Conservation (phyloP, 1,140 invertebrate species). For the Arion vulgaris region DNA sequence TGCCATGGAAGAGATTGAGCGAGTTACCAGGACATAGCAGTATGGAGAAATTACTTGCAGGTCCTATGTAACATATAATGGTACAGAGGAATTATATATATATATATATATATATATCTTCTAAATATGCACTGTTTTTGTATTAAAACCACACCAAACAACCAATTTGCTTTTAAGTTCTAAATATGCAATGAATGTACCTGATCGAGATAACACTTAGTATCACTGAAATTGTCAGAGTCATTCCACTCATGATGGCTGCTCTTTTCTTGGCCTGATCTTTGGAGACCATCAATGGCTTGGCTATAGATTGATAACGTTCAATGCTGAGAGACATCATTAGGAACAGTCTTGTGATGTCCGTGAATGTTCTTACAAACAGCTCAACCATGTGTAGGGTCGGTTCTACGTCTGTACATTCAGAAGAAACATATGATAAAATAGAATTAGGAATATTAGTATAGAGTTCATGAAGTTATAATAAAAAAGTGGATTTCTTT, state of each 20-base stretch:
- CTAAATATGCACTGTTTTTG: too few relatives aligned
- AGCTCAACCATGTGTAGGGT: neutral
- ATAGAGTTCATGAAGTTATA: too few relatives aligned
- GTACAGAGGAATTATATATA: too few relatives aligned
- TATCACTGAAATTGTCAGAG: neutral
- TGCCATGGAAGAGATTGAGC: too few relatives aligned
- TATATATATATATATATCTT: too few relatives aligned
- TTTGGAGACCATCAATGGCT: constrained; percentile 11
- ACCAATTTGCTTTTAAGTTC: neutral
- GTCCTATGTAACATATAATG: too few relatives aligned
- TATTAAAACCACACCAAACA: too few relatives aligned
- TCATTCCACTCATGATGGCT: neutral
- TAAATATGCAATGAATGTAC: neutral
- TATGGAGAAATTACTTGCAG: too few relatives aligned
- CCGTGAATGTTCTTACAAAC: constrained; percentile 11
- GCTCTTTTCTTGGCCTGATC: constrained; percentile 19
- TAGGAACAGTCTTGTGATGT: neutral
- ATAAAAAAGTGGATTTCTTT: too few relatives aligned
- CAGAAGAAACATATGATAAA: too few relatives aligned
- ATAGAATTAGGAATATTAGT: too few relatives aligned
- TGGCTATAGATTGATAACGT: constrained; percentile 25
- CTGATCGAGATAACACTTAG: neutral
- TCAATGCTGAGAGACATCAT: constrained; percentile 23
- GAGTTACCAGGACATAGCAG: too few relatives aligned
- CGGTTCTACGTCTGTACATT: neutral